Evolutionary conservation across 1,140 invertebrate species (phyloP).

Genomic region (Pseudomyrmex concolor): DNA sequence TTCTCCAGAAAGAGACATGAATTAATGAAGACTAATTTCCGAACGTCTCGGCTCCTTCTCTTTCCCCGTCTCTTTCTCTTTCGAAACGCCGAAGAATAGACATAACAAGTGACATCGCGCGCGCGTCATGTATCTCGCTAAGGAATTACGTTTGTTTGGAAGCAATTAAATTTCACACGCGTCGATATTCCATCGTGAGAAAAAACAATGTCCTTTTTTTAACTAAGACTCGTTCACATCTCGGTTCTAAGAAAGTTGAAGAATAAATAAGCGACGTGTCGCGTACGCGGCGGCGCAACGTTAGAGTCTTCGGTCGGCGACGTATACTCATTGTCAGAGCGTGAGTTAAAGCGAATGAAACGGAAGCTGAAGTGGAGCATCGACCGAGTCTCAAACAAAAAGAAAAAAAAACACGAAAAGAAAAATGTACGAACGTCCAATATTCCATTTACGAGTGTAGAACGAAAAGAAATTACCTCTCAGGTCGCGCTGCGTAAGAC

Average conservation of each 20-base stretch:
- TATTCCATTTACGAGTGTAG: constrained; percentile 46
- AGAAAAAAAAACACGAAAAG: too few species aligned
- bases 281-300: not conserved
- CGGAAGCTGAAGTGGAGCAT: not conserved
- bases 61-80: not conserved
- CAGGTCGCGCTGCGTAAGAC: constrained; percentile 18
- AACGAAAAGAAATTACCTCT: constrained; percentile 37
- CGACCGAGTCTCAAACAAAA: not conserved
- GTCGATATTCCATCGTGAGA: too few species aligned
- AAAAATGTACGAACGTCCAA: constrained; percentile 8
- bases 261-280: not conserved
- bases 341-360: constrained; percentile 13
- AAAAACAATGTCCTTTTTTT: too few species aligned
- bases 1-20: not conserved
- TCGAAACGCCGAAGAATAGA: not conserved
- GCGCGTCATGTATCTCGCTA: too few species aligned
- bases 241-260: too few species aligned
- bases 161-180: too few species aligned
- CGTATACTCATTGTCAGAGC: not conserved
- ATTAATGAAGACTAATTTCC: not conserved
- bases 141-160: too few species aligned
- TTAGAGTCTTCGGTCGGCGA: not conserved
- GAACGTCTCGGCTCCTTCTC: not conserved
- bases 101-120: not conserved
- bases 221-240: too few species aligned